These are phyloP conservation scores for Pachyseris speciosa DNA, from an alignment of 64 coral and sea anemone genomes.

Conservation along the genomic window DNA sequence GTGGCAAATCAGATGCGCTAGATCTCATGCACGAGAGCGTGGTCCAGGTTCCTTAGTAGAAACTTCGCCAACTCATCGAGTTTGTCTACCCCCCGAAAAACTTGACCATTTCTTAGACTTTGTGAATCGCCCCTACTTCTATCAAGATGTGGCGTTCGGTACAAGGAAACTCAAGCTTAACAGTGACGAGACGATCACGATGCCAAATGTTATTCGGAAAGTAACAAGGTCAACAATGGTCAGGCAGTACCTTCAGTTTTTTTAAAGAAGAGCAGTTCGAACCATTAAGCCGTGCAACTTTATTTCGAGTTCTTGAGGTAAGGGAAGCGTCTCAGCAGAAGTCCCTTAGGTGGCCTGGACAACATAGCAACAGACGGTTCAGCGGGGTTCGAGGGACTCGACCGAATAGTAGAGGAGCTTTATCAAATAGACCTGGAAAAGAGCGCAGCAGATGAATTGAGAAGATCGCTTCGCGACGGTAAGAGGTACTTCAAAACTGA, in stretches of 20 bases:
- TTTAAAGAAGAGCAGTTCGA: conserved; percentile 39
- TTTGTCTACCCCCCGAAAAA: conserved; percentile 41
- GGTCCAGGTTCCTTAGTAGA: conserved; percentile 53
- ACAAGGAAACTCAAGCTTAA: conserved; percentile 49
- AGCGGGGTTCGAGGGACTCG: conserved; percentile 39
- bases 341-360: conserved; percentile 47
- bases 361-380: conserved; percentile 51
- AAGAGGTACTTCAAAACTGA: conserved; percentile 69
- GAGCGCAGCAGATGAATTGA: conserved; percentile 5
- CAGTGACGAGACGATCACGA: conserved; percentile 53
- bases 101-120: conserved; percentile 73
- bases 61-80: conserved; percentile 24
- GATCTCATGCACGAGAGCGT: conserved; percentile 69
- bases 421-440: conserved; percentile 48
- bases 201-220: conserved; percentile 55
- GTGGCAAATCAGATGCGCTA: conserved; percentile 77
- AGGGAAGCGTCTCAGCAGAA: conserved; percentile 65
- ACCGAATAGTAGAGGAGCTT: conserved; percentile 43
- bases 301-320: conserved; percentile 65
- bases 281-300: conserved; percentile 49
- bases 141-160: conserved; percentile 63
- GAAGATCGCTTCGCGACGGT: conserved; percentile 46
- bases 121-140: conserved; percentile 53
- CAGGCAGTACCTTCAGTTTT: conserved; percentile 59
- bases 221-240: conserved; percentile 69